A percentile compares a stretch with the other conserved stretches of the same genome.
Evolutionary conservation across 1,140 invertebrate species (phyloP).

Genomic region (Brachionus asplanchnoidis): DNA sequence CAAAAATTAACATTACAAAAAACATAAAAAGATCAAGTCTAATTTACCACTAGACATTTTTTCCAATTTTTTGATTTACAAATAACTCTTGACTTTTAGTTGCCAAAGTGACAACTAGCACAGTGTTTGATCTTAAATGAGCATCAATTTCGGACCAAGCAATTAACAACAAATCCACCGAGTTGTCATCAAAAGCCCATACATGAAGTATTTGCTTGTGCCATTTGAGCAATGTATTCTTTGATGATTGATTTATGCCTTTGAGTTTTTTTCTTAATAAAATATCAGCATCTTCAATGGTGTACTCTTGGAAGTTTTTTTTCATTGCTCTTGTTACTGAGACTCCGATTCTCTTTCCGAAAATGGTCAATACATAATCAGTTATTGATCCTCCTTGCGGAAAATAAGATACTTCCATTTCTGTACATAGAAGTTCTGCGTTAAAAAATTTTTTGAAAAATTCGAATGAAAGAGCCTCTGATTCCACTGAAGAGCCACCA

Average conservation of each 20-base stretch:
- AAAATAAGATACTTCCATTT: slow-evolving; percentile 53
- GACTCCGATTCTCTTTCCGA: slow-evolving; percentile 46
- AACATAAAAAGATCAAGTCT: not conserved
- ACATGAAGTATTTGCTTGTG: slow-evolving; percentile 51
- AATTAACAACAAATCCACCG: slow-evolving; percentile 44
- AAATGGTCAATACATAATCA: slow-evolving; percentile 50
- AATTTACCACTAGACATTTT: not conserved
- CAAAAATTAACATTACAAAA: too few relatives aligned
- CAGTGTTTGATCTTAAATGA: slow-evolving; percentile 47
- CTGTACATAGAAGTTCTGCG: slow-evolving; percentile 50
- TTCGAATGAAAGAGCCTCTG: slow-evolving; percentile 54
- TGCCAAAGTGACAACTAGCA: slow-evolving; percentile 48
- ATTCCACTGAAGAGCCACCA: slow-evolving; percentile 51
- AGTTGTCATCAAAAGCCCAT: slow-evolving; percentile 45
- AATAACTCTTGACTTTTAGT: slow-evolving; percentile 41
- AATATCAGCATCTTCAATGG: slow-evolving; percentile 47
- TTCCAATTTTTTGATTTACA: not conserved
- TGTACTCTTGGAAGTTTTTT: slow-evolving; percentile 46
- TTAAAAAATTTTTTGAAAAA: slow-evolving; percentile 49
- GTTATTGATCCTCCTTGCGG: slow-evolving; percentile 52
- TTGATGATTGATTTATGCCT: slow-evolving; percentile 49
- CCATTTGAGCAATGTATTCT: slow-evolving; percentile 49
- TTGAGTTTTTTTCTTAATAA: slow-evolving; percentile 51
- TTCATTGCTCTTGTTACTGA: slow-evolving; percentile 53
- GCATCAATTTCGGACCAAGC: slow-evolving; percentile 44